Evolutionary conservation across 64 coral and sea anemone species (phyloP).

Genomic region (Montipora capricornis): DNA sequence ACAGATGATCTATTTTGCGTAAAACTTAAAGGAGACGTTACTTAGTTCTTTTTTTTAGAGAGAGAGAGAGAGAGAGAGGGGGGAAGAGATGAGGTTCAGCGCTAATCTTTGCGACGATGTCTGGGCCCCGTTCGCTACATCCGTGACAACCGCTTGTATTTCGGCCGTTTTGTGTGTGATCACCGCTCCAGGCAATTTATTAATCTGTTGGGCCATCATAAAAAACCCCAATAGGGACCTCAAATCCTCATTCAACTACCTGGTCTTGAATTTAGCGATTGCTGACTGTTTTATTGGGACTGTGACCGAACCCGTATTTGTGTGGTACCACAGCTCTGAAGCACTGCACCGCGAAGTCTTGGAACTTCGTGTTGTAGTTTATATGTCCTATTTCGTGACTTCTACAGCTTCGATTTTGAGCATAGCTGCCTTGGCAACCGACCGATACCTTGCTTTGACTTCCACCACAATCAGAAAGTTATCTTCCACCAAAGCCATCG

Average conservation of each 20-base stretch:
- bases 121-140: constrained; percentile 62
- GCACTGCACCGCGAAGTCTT: constrained; percentile 57
- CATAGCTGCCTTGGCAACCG: constrained; percentile 76
- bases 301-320: constrained; percentile 85
- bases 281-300: constrained; percentile 73
- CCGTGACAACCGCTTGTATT: constrained; percentile 67
- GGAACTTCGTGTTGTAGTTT: constrained; percentile 64
- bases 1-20: too few relatives aligned
- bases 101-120: constrained; percentile 56
- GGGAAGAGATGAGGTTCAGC: constrained; percentile 58
- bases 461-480: constrained; percentile 44
- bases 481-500: not conserved
- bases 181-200: constrained; percentile 81
- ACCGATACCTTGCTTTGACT: constrained; percentile 66
- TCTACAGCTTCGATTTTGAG: constrained; percentile 82
- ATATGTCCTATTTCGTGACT: constrained; percentile 83
- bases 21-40: too few relatives aligned
- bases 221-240: constrained; percentile 78
- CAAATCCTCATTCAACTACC: constrained; percentile 83
- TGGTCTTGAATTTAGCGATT: constrained; percentile 84
- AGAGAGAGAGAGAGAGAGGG: too few relatives aligned
- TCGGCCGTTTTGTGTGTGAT: constrained; percentile 67
- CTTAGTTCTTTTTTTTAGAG: too few relatives aligned
- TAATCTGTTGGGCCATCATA: constrained; percentile 78
- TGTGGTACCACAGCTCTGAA: constrained; percentile 82